phyloP scores from a whole-genome alignment of 2,797 vertebrate genomes.

The Mus spretus region DNA sequence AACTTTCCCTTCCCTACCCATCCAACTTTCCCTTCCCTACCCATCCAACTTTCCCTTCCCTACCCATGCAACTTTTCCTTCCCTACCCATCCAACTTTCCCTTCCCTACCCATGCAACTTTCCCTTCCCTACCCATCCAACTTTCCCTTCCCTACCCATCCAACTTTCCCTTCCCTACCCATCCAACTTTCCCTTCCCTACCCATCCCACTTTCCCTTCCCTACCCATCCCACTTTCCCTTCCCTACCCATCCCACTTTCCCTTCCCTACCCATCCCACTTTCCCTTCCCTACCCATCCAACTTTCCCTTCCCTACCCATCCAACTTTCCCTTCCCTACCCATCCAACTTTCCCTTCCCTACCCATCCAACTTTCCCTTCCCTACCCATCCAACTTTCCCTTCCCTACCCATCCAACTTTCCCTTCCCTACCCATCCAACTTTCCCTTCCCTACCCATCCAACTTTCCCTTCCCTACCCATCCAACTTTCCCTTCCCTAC shows the following conservation, averaged over 20 bases:
- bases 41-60: not conserved
- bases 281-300: not conserved
- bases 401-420: not conserved
- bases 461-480: not conserved
- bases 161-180: not conserved
- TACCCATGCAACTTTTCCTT: no score
- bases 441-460: not conserved
- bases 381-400: fast-evolving
- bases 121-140: not conserved
- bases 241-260: not conserved
- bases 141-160: not conserved
- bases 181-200: not conserved
- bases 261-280: not conserved
- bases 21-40: not conserved
- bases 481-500: not conserved
- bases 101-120: not conserved
- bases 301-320: not conserved
- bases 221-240: no score
- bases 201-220: no score
- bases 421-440: not conserved
- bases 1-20: not conserved
- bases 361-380: not conserved
- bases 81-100: fast-evolving
- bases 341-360: not conserved
- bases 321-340: not conserved